Evolutionary conservation across 2,113 vertebrate genomes (phyloP), one percentile per base, ranked within the genome.

Genomic region (Hippopotamus amphibius): DNA sequence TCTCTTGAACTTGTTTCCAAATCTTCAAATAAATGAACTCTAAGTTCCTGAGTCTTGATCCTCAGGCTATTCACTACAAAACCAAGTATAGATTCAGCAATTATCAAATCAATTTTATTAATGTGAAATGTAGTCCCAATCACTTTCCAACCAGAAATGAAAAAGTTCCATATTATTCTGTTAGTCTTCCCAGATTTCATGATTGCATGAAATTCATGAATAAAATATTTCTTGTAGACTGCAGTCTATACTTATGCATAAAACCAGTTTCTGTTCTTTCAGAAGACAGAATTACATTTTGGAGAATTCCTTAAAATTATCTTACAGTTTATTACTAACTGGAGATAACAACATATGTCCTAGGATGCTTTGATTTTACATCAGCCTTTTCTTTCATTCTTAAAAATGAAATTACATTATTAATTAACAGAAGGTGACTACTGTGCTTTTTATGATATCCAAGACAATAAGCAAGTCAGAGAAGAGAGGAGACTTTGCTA

Each of bases 21-120:
- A 80, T 74, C 66, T 69, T 92, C 53, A 95, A 89, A 88, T 61
- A 77, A 96, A 97, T 93, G 19, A 93, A 61, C 37, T 71, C 22
- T 81, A 92, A 65, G 17, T 61, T 92, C 24, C 7, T 89, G 43
- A 93, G 10, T 68, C 3, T 16, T 86, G 2, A 13, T 30, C 8
- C 19, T 91, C 26, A 72, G 2, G 55, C 33, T 72, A 24, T 48
- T 92, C 61, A 71, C 48, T 50, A 63, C 5, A 89, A 96, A 90
- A 65, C 4, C 9, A 48, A 93, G 6, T 26, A 1, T 22, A 93
- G 26, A 57, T 24, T 2, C 2, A 89, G 6, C 57, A 89, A 86
- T 96, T 85, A 88, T 2, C n/a, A 85, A 85, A 37, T 65, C 6
- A 83, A 21, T 72, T 82, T 93, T 88, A 92, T 92, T 71, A 66